Evolutionary conservation across 2,888 invertebrate genomes (phyloP).

Genomic region (Pyrochroa serraticornis): DNA sequence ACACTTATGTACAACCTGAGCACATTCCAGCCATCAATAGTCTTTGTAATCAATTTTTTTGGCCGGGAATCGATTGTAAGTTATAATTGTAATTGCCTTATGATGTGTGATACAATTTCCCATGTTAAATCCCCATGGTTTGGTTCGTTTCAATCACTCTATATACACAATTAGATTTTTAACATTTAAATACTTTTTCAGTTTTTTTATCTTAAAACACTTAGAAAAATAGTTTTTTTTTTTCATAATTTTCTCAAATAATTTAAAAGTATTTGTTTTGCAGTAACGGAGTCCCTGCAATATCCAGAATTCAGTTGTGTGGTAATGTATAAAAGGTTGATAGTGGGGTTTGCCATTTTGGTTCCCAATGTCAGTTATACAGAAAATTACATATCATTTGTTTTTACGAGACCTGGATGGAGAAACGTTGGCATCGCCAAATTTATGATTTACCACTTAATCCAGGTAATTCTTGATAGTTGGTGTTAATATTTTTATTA

Average conservation of each 20-base stretch:
- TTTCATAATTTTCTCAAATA: slow-evolving; percentile 1
- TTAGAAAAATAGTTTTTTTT: not conserved
- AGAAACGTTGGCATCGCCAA: slow-evolving; percentile 79
- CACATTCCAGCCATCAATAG: slow-evolving; percentile 88
- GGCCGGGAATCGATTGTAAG: slow-evolving; percentile 92
- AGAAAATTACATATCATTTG: slow-evolving; percentile 89
- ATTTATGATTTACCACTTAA: slow-evolving; percentile 91
- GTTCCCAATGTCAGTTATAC: slow-evolving; percentile 82
- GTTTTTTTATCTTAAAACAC: too few relatives aligned
- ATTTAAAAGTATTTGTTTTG: slow-evolving; percentile 41
- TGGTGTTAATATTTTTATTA: slow-evolving; percentile 1
- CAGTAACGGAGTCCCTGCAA: slow-evolving; percentile 86
- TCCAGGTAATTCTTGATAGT: slow-evolving; percentile 66
- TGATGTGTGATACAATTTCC: too few relatives aligned
- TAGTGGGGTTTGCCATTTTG: slow-evolving; percentile 89
- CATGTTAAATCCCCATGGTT: too few relatives aligned
- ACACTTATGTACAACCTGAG: slow-evolving; percentile 85
- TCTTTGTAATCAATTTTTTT: slow-evolving; percentile 83
- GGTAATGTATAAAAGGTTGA: slow-evolving; percentile 79
- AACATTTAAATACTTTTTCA: too few relatives aligned
- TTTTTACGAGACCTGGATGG: slow-evolving; percentile 90
- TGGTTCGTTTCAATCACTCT: too few relatives aligned
- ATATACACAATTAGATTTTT: too few relatives aligned
- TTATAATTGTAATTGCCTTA: too few relatives aligned
- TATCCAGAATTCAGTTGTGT: slow-evolving; percentile 94